These are phyloP conservation scores for Oxytorus armatus DNA, from an alignment of 2,888 invertebrate species.

Conservation along the genomic window DNA sequence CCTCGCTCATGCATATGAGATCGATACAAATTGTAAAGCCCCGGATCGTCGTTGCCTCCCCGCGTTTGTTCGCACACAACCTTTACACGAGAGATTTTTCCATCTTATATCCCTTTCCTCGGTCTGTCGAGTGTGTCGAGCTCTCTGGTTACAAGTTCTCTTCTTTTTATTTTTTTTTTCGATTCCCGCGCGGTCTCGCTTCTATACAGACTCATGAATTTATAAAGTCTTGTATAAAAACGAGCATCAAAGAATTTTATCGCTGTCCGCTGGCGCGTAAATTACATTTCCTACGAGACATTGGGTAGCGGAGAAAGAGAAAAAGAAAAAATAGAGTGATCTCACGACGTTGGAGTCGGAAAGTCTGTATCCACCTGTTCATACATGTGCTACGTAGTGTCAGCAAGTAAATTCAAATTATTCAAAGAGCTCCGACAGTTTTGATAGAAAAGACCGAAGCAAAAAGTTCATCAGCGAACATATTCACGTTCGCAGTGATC, in stretches of 20 bases:
- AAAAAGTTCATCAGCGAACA: too few relatives aligned
- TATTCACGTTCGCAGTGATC: too few relatives aligned
- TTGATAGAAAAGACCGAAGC: not conserved
- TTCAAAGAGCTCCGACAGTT: not conserved
- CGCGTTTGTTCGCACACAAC: constrained; percentile 31
- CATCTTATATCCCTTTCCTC: constrained; percentile 35
- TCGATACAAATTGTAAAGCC: constrained; percentile 69
- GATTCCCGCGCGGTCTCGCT: constrained; percentile 27
- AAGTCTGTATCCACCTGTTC: constrained; percentile 3
- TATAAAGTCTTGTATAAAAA: constrained; percentile 61
- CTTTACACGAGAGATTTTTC: constrained; percentile 43
- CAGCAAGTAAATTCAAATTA: not conserved
- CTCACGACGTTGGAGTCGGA: constrained; percentile 2
- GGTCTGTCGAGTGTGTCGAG: constrained; percentile 58
- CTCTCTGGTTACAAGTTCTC: constrained; percentile 69
- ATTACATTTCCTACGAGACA: constrained; percentile 55
- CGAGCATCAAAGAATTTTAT: constrained; percentile 60
- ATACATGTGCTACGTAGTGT: too few relatives aligned
- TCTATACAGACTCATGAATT: constrained; percentile 58
- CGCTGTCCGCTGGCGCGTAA: constrained; percentile 53
- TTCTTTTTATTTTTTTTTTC: constrained; percentile 4
- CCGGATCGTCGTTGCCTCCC: constrained; percentile 29
- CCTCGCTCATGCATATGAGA: constrained; percentile 72
- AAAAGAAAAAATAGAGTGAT: constrained; percentile 8
- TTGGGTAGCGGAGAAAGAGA: constrained; percentile 13